Evolutionary conservation across 2,797 vertebrate species (phyloP).

Genomic region (Gouania willdenowi): DNA sequence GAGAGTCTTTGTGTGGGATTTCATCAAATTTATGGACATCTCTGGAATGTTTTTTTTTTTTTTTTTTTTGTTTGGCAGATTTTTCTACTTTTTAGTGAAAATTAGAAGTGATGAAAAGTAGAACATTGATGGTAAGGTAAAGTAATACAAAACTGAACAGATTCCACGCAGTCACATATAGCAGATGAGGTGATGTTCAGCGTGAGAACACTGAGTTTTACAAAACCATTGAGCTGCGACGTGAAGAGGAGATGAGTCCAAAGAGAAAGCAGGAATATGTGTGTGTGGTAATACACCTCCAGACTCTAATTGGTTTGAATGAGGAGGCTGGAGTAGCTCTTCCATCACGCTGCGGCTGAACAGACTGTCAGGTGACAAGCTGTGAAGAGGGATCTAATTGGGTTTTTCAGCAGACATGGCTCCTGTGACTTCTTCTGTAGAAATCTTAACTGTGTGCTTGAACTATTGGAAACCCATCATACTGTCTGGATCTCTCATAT

Average conservation of each 20-base stretch:
- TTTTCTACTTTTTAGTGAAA: no score
- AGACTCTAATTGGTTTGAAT: constrained; percentile 66
- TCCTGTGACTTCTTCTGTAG: constrained; percentile 18
- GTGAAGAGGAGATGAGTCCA: constrained; percentile 32
- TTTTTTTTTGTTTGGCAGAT: constrained; percentile 1
- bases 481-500: no score
- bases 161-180: no score
- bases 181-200: constrained; percentile 14
- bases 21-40: constrained; percentile 17
- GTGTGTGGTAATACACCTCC: constrained; percentile 58
- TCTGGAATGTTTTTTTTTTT: constrained; percentile 25
- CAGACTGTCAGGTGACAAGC: constrained; percentile 61
- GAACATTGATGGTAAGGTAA: no score
- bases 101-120: no score
- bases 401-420: constrained; percentile 30
- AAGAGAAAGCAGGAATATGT: constrained; percentile 63
- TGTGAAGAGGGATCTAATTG: constrained; percentile 56
- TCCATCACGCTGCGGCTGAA: constrained; percentile 55
- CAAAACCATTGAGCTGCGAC: constrained; percentile 25
- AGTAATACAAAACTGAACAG: no score
- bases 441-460: constrained; percentile 11
- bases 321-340: constrained; percentile 55
- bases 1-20: constrained; percentile 14
- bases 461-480: constrained; percentile 7
- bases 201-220: constrained; percentile 16